Base-by-base conservation (phyloP, 2,113 vertebrate genomes). In the Carollia perspicillata region DNA sequence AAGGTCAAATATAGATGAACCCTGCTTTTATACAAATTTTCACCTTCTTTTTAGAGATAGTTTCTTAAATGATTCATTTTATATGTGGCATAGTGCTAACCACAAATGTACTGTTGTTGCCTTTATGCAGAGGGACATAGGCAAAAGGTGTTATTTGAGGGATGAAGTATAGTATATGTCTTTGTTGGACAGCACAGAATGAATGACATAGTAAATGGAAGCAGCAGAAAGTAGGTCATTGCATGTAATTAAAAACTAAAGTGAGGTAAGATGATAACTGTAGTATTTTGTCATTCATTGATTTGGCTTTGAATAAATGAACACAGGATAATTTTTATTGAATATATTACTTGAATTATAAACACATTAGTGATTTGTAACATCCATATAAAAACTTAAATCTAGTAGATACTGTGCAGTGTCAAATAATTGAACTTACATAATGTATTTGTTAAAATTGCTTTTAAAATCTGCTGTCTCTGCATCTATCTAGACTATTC, bases 301-400 rank as follows among this genome's bases (percentile, higher is more conserved):
- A 79, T 94, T 97, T 94, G 95, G 26, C 94, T 95, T 93, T 92
- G 65, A 96, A 79, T 92, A 10, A 93, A 65, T 93, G 30, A 13
- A 44, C 12, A 94, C 53, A 65, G 33, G 42, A 65, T 66, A 94
- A 68, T 68, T 93, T 90, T 93, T 94, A 40, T 47, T 92, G 69
- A 86, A 47, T 40, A 37, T 90, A 33, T 63, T 95, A 85, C 28
- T 79, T 93, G 53, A 92, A 80, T 65, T 93, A 42, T 60, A 83
- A 94, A 89, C 30, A 60, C 6, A 51, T 63, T 83, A 68, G 28
- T 89, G 42, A 92, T 89, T 86, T 90, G 12, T 92, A 83, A 33
- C 37, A 91, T 78, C 8, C 8, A 37, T 92, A 51, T 93, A 63
- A 78, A 93, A 86, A 71, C 35, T 75, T 87, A 92, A 95, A 42